These are phyloP conservation scores for Aldabrachelys gigantea DNA, from an alignment of 2,113 vertebrate species.

Conservation along the genomic window DNA sequence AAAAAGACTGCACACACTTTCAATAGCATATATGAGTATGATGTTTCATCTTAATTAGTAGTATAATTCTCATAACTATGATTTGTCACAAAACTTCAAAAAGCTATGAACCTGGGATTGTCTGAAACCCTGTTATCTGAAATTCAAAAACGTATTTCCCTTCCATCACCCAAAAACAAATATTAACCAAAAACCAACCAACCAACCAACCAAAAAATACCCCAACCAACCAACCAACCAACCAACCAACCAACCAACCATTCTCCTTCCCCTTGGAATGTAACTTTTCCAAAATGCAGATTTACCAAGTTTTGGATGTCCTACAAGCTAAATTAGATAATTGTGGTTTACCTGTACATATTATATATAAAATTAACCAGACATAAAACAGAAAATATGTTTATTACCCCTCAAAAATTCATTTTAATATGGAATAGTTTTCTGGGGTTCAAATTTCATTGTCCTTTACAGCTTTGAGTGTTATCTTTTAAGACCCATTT, in stretches of 20 bases:
- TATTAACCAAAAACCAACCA: too few species aligned
- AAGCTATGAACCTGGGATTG: neutral
- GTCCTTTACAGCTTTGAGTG: neutral
- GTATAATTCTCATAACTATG: neutral
- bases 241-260: neutral
- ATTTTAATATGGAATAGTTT: neutral
- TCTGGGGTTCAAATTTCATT: neutral
- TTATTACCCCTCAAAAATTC: neutral
- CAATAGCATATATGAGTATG: neutral
- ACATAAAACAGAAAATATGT: neutral
- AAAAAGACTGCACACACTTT: neutral
- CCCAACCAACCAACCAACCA: neutral
- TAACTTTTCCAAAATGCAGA: neutral
- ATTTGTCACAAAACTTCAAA: neutral
- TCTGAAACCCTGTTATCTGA: too few species aligned
- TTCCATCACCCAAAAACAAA: too few species aligned
- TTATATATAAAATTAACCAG: neutral
- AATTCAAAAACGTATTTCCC: too few species aligned
- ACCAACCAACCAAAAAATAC: too few species aligned
- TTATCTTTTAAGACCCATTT: neutral
- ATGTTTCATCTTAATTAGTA: neutral
- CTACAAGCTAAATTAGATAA: neutral
- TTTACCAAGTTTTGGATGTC: neutral
- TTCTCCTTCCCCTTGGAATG: neutral
- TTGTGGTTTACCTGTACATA: neutral